Conservation (phyloP, 1,140 invertebrate genomes). For the Dendrolimus kikuchii region DNA sequence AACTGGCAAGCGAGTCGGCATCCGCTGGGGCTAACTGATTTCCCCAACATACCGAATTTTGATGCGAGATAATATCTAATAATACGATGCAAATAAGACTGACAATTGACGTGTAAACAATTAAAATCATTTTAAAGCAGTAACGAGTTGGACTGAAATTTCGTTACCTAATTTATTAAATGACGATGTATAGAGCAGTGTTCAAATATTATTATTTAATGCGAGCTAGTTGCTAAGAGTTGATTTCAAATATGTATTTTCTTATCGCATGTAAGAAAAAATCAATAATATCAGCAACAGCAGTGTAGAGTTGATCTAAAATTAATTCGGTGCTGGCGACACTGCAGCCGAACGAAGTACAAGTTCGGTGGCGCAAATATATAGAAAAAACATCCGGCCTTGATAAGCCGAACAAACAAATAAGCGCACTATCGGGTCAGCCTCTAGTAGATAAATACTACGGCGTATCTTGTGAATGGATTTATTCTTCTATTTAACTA, state of each 20-base stretch:
- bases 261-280: slow-evolving; percentile 31
- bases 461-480: slow-evolving; percentile 45
- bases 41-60: too few species aligned
- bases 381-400: slow-evolving; percentile 70
- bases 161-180: too few species aligned
- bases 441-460: slow-evolving; percentile 46
- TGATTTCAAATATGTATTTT: slow-evolving; percentile 15
- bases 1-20: too few species aligned
- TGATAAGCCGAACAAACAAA: slow-evolving; percentile 70
- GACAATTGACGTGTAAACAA: too few species aligned
- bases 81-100: too few species aligned
- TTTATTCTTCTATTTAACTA: slow-evolving; percentile 33
- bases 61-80: too few species aligned
- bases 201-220: too few species aligned
- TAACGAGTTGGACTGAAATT: too few species aligned
- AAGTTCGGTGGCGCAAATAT: slow-evolving; percentile 60
- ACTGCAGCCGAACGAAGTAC: slow-evolving; percentile 52
- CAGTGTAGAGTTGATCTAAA: slow-evolving; percentile 54
- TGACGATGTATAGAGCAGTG: too few species aligned
- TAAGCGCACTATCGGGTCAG: slow-evolving; percentile 63
- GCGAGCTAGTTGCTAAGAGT: too few species aligned
- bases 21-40: too few species aligned
- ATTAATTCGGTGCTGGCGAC: slow-evolving; percentile 49
- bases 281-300: slow-evolving; percentile 40
- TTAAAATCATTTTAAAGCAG: too few species aligned